Base-by-base conservation (phyloP, 2,888 invertebrate species). In the Pterostichus madidus region DNA sequence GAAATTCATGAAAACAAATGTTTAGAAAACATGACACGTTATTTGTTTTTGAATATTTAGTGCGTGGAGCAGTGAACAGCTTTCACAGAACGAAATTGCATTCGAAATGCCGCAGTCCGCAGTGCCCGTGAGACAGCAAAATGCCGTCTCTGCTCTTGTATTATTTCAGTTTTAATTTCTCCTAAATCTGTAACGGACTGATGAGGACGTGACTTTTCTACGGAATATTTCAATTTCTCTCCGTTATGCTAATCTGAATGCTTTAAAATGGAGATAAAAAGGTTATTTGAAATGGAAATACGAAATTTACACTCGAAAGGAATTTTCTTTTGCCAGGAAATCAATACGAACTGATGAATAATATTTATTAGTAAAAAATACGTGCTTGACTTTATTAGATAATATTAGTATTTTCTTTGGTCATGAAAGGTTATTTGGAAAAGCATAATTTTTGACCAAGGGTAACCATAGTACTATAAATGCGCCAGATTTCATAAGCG, bases 31-130 rank as follows among this genome's bases (percentile, higher is more conserved):
- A 49, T 49, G 49, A 10, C 49, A 32, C 64, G 35, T 64, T 35
- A 35, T 35, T 61, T 39, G 64, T 39, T 32, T 64, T 64, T 64
- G 32, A 64, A 64, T 64, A 64, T 64, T 64, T 35, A 64, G 64
- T 64, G 64, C 64, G 31, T 64, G 32, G 32, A 64, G 32, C 7
- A 31, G 53, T 17, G 53, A 56, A 59, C n/a, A 32, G 64, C 64
- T 64, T 64, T 64, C 64, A 31, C 59, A 15, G 7, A 59, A 59
- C 17, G 31, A 59, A 59, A 59, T 59, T 35, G 32, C 61, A 61
- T 61, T 61, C 8, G 61, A 32, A 32, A 31, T 61, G 31, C 31
- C n/a, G 32, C 31, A n/a, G 56, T 7, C 7, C 7, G n/a, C 13
- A n/a, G 56, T 56, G 56, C 17, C 10, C 5, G 17, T 56, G 56